Conservation (phyloP, 2,888 invertebrate genomes). For the Andrena praecox region DNA sequence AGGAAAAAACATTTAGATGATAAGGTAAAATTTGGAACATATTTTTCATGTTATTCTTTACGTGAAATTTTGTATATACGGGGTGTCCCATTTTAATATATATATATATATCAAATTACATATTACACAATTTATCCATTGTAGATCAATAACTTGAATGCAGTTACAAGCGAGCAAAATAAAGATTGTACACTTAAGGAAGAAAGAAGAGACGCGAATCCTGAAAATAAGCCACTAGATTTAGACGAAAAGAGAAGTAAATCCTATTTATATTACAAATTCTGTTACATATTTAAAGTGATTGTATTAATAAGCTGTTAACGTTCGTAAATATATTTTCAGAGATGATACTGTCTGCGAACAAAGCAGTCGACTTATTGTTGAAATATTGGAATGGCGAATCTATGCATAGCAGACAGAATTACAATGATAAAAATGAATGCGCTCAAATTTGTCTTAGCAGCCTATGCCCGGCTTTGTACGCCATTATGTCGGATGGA, state of each 20-base stretch:
- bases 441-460: conserved; percentile 91
- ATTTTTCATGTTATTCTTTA: not conserved
- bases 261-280: conserved; percentile 1
- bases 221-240: conserved; percentile 85
- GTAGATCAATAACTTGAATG: conserved; percentile 68
- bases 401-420: conserved; percentile 86
- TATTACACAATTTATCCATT: conserved; percentile 20
- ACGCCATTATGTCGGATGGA: conserved; percentile 94
- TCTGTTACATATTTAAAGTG: not conserved
- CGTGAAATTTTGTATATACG: not conserved
- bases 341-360: conserved; percentile 91
- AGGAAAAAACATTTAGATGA: conserved; percentile 86
- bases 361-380: conserved; percentile 91
- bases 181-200: conserved; percentile 66
- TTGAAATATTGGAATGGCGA: conserved; percentile 89
- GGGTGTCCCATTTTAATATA: no score
- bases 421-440: conserved; percentile 86
- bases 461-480: conserved; percentile 93
- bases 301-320: conserved; percentile 9
- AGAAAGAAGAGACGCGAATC: conserved; percentile 75
- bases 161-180: conserved; percentile 56
- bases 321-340: conserved; percentile 74
- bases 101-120: not conserved
- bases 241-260: conserved; percentile 87
- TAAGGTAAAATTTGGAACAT: conserved; percentile 80